A percentile compares a stretch with the other conserved stretches of the same genome.
phyloP scores from a whole-genome alignment of 2,113 vertebrate genomes.

The Lagopus leucura region DNA sequence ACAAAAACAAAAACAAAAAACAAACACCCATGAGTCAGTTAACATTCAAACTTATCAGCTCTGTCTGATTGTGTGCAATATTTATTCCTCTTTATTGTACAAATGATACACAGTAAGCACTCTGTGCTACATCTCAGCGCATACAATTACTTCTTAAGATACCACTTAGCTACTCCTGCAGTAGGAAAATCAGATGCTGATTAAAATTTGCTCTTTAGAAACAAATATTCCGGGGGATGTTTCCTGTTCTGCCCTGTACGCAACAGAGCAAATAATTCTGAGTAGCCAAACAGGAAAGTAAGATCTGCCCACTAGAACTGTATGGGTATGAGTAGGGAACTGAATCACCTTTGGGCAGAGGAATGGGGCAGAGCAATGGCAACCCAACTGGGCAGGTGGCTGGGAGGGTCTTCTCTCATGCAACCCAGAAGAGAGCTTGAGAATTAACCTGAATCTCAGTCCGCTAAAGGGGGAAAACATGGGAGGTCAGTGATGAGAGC shows the following conservation, averaged over 20 bases:
- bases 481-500: neutral
- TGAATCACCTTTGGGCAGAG: neutral
- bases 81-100: neutral
- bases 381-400: neutral
- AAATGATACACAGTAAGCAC: neutral
- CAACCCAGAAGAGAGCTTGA: neutral
- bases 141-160: neutral
- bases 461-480: neutral
- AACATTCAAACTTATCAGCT: neutral
- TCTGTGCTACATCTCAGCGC: neutral
- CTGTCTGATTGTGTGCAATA: neutral
- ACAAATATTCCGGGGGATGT: neutral
- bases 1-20: too few relatives aligned
- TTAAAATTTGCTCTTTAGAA: neutral
- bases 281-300: neutral
- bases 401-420: neutral
- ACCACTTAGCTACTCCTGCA: rapidly evolving
- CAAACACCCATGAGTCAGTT: neutral
- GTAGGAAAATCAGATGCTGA: neutral
- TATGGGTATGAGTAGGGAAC: neutral
- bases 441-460: neutral
- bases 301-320: neutral
- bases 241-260: neutral
- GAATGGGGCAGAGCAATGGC: neutral
- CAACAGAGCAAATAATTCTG: neutral